Base-by-base conservation (phyloP, 92 coral and sea anemone species). In the Umimayanthus chanpuru region DNA sequence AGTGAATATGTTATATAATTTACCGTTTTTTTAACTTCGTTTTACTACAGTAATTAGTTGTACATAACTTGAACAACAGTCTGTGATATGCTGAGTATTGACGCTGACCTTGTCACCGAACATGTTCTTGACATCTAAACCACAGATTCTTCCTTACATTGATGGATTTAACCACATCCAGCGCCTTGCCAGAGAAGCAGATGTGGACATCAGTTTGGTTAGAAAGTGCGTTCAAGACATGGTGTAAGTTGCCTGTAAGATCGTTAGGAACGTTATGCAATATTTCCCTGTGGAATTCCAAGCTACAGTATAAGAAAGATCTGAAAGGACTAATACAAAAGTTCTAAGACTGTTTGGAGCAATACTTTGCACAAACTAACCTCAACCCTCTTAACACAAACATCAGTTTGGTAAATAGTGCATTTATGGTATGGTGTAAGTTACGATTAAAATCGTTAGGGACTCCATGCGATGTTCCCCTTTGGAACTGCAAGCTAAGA, bases 101-200 rank as follows among this genome's bases (percentile, higher is more conserved):
- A 44, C 49, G 4, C 49, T 44, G 49, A 44, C 9, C 5, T 44
- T 44, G 30, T 72, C 25, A 61, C n/a, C 15, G 7, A 23, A 61
- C 68, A 61, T 61, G 26, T 61, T 18, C 26, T 16, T 61, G 8
- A 20, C 1, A 6, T 30, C n/a, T 83, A 3, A 23, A 14, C 55
- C 41, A 23, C 81, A 97, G 99, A 94, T 97, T 32, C 90, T 97
- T 65, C 97, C 94, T 23, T 94, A 94, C 58, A 97, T 97, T 78
- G 98, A 97, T 92, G 99, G 99, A 18, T 97, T 95, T 80, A 92
- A 94, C 49, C 99, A 97, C 79, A 93, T 97, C 29, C 94, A 94
- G 80, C 88, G 96, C 72, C 94, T 97, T 28, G 99, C 99, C 20
- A 88, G 80, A 67, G 96, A 95, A 41, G 99, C 99, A 14, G 99